Evolutionary conservation across 2,797 vertebrate genomes (phyloP).

Genomic region (Rhinophrynus dorsalis): DNA sequence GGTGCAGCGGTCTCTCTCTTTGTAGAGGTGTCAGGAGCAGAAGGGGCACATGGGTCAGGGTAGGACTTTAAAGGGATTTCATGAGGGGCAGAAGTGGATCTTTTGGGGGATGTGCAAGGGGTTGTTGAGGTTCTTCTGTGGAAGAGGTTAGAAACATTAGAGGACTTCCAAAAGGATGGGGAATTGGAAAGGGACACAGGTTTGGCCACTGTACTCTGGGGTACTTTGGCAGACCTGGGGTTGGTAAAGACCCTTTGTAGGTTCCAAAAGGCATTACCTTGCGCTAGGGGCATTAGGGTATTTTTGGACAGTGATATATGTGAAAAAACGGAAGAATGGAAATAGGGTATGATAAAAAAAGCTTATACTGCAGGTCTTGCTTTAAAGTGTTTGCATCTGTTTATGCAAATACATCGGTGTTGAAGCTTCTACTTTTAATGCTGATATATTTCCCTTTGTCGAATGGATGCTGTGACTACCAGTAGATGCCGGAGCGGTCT

Average conservation of each 20-base stretch:
- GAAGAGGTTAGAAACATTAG: conserved; percentile 5
- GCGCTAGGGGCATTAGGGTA: conserved; percentile 25
- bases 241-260: conserved; percentile 29
- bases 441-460: no score
- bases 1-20: neutral
- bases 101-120: neutral
- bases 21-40: neutral
- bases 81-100: conserved; percentile 17
- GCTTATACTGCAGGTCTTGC: neutral
- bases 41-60: neutral
- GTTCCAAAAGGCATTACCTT: conserved; percentile 25
- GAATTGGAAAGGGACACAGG: neutral
- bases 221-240: neutral
- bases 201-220: conserved; percentile 11
- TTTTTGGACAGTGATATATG: conserved; percentile 3
- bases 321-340: neutral
- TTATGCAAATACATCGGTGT: no score
- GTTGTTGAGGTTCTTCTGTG: conserved; percentile 2
- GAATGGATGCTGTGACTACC: no score
- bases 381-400: no score
- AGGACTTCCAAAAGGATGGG: conserved; percentile 15
- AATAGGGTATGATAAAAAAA: neutral
- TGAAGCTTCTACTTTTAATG: no score
- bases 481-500: no score
- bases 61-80: neutral